These are phyloP conservation scores for Platanista minor DNA, from an alignment of 2,113 vertebrate species.

Conservation along the genomic window DNA sequence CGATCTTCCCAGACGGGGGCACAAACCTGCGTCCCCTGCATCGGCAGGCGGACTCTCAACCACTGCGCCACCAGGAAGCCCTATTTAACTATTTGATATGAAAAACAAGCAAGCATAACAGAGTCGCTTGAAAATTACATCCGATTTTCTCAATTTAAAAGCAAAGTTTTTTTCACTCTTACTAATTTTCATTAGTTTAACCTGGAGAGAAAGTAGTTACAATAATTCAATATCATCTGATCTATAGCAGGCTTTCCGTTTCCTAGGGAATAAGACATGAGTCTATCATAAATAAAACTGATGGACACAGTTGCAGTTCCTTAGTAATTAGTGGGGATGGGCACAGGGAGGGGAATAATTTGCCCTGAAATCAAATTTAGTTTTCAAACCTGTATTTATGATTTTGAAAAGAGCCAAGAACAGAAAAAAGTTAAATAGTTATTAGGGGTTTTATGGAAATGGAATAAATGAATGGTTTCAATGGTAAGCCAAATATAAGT, in stretches of 20 bases:
- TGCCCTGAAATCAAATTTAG: conserved; percentile 73
- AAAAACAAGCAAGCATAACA: neutral
- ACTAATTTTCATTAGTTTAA: neutral
- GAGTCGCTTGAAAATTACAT: neutral
- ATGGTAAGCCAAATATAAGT: conserved; percentile 73
- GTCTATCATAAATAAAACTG: conserved; percentile 52
- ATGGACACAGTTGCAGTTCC: neutral
- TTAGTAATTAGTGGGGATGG: conserved; percentile 66
- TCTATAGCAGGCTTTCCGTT: neutral
- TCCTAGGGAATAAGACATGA: neutral
- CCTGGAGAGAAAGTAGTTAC: neutral
- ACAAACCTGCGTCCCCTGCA: too few species aligned
- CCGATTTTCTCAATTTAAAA: neutral
- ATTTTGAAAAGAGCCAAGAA: conserved; percentile 77
- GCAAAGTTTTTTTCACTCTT: neutral
- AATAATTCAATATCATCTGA: neutral
- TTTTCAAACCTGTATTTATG: conserved; percentile 81
- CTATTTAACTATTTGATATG: neutral
- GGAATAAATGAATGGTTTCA: conserved; percentile 76
- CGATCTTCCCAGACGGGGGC: too few species aligned
- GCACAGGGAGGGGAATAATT: conserved; percentile 59
- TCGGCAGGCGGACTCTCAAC: too few species aligned
- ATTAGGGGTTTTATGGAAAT: conserved; percentile 82
- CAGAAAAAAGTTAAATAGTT: conserved; percentile 79
- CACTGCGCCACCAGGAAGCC: too few species aligned